A percentile compares a stretch with the other conserved stretches of the same genome.
Evolutionary conservation across 2,888 invertebrate genomes (phyloP).

Genomic region (Chironomus tentans): DNA sequence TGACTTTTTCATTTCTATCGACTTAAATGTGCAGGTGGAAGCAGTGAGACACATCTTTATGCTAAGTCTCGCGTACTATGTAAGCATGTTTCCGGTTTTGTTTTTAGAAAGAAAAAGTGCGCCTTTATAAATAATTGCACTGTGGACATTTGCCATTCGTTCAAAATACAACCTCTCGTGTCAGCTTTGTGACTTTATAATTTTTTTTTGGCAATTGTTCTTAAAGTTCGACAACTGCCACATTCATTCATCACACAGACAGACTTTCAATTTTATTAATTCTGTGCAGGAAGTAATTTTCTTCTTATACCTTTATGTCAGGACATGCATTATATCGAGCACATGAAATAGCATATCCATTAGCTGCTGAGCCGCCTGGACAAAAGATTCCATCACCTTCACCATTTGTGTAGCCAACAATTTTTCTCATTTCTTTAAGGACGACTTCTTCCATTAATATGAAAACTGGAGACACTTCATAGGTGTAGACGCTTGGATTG

Average conservation of each 20-base stretch:
- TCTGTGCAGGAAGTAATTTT: slow-evolving; percentile 19
- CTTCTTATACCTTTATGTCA: slow-evolving; percentile 56
- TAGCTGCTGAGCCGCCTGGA: slow-evolving; percentile 83
- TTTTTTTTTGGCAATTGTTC: neutral
- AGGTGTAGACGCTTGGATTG: slow-evolving; percentile 78
- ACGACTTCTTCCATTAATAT: slow-evolving; percentile 80
- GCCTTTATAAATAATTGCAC: too few relatives aligned
- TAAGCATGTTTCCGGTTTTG: too few relatives aligned
- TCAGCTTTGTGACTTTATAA: neutral
- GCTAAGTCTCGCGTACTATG: too few relatives aligned
- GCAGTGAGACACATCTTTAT: too few relatives aligned
- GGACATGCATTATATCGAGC: slow-evolving; percentile 65
- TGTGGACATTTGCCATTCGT: too few relatives aligned
- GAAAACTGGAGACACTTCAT: slow-evolving; percentile 82
- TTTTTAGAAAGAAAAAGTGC: too few relatives aligned
- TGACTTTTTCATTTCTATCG: neutral
- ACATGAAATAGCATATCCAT: slow-evolving; percentile 84
- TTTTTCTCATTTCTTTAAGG: slow-evolving; percentile 64
- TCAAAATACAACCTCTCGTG: too few relatives aligned
- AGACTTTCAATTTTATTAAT: neutral
- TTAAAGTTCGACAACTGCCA: neutral
- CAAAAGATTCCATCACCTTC: slow-evolving; percentile 80
- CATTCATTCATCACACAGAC: neutral
- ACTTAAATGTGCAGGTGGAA: too few relatives aligned
- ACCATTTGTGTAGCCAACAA: slow-evolving; percentile 65